Evolutionary conservation across 2,888 invertebrate species (phyloP).

Genomic region (Lasioglossum villosulum): DNA sequence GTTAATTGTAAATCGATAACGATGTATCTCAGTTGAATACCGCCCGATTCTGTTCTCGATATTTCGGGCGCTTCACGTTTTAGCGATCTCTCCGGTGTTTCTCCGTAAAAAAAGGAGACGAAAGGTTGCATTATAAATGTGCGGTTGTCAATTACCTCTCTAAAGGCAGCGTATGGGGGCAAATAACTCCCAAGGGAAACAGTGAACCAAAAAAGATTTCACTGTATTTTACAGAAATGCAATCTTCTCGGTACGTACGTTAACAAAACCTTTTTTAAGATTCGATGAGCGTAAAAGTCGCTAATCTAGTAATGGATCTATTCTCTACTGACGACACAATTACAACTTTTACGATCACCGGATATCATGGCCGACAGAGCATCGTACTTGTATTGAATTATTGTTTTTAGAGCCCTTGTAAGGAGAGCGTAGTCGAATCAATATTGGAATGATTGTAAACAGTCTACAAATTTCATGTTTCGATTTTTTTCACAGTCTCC

Average conservation of each 20-base stretch:
- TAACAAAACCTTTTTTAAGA: constrained; percentile 5
- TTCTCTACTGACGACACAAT: constrained; percentile 31
- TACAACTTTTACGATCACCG: constrained; percentile 33
- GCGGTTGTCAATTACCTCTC: constrained; percentile 38
- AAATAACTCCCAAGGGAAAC: constrained; percentile 19
- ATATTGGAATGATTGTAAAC: constrained; percentile 52
- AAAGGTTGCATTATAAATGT: constrained; percentile 57
- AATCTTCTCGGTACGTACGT: neutral
- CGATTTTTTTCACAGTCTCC: constrained; percentile 29
- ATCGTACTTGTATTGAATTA: constrained; percentile 47
- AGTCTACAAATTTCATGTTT: constrained; percentile 46
- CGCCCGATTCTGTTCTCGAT: neutral
- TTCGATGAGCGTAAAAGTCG: constrained; percentile 36
- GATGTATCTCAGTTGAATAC: neutral
- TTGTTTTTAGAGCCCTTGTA: constrained; percentile 49
- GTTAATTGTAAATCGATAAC: neutral
- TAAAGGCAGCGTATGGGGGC: constrained; percentile 15
- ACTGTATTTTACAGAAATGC: constrained; percentile 5
- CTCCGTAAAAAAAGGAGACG: constrained; percentile 2
- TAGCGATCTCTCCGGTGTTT: neutral
- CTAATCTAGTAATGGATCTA: constrained; percentile 25
- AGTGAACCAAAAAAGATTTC: constrained; percentile 36
- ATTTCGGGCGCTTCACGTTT: neutral
- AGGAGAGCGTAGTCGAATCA: constrained; percentile 39
- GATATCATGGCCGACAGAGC: constrained; percentile 24